Evolutionary conservation across 2,888 invertebrate genomes (phyloP), one percentile per base, ranked within the genome.

Genomic region (Nemapogon koenigi): DNA sequence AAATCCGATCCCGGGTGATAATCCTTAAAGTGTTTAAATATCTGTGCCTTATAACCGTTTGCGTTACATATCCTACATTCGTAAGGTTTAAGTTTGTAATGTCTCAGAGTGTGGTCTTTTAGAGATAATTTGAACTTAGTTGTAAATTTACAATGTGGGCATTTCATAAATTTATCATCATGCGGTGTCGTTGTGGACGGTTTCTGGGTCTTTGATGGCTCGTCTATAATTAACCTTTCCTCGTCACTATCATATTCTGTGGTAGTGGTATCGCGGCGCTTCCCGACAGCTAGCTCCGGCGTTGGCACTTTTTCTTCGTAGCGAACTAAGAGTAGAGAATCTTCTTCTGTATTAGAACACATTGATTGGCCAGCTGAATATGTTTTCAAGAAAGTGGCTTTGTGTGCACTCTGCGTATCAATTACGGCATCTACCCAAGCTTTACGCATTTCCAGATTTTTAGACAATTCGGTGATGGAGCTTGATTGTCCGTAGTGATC

Each of bases 71-170:
- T n/a, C 0, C 42, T 44, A 46, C 84, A 84, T 1, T 47, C 48
- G 41, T 52, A 73, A 0, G 80, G 72, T 41, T 72, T 73, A 6
- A 76, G 46, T 3, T 62, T 57, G 61, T 70, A 81, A 50, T 84
- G 83, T 2, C 62, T 53, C 19, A 69, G 50, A 4, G 70, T 50
- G 47, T 84, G 84, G 29, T 60, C 55, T 11, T 55, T 57, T n/a
- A 76, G 36, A 10, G 52, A 49, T 11, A 48, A 47, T 3, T 40
- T 28, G 31, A 53, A 45, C 37, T 45, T 49, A 0, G 47, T 42
- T 1, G 35, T 38, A 40, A 50, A 62, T 0, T 47, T 42, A 47
- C 81, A 81, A 44, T 59, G 49, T 0, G 52, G 52, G 40, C 81
- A 81, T 3, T n/a, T n/a, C n/a, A n/a, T n/a, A n/a, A n/a, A n/a